Conservation (phyloP, 1,140 invertebrate species). For the Trachymyrmex septentrionalis region DNA sequence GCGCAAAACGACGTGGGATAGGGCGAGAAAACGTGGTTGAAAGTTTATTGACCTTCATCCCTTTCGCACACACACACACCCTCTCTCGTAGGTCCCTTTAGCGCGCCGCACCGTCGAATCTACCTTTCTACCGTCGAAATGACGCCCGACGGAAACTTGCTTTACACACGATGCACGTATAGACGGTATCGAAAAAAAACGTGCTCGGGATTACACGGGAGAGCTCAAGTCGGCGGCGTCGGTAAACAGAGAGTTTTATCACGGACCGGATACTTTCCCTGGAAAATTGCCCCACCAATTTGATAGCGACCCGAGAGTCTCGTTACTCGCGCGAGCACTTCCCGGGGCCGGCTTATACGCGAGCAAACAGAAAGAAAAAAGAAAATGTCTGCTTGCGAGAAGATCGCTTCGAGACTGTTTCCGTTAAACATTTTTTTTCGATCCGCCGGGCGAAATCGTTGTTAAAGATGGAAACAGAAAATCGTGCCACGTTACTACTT, state of each 20-base stretch:
- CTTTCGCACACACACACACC: constrained; percentile 51
- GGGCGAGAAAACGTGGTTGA: constrained; percentile 42
- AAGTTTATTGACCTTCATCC: constrained; percentile 60
- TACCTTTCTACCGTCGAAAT: constrained; percentile 40
- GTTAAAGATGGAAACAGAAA: background rate
- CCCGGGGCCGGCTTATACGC: background rate
- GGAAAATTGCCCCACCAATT: constrained; percentile 59
- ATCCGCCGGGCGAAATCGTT: background rate
- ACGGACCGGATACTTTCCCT: constrained; percentile 46
- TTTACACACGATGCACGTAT: constrained; percentile 60
- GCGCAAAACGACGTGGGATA: constrained; percentile 23
- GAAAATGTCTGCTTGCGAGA: constrained; percentile 40
- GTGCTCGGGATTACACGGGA: constrained; percentile 55
- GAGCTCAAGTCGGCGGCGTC: constrained; percentile 59
- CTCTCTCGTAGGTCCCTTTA: background rate
- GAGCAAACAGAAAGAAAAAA: constrained; percentile 53
- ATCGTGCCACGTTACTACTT: background rate
- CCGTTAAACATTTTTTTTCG: constrained; percentile 1
- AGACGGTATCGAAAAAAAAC: constrained; percentile 63
- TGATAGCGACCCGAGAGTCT: constrained; percentile 53
- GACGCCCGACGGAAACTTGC: constrained; percentile 59
- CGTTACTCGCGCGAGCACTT: constrained; percentile 39
- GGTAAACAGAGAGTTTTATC: constrained; percentile 66
- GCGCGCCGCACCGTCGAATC: constrained; percentile 3
- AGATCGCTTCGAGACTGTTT: constrained; percentile 23